Evolutionary conservation across 2,888 invertebrate species (phyloP).

Genomic region (Icerya purchasi): DNA sequence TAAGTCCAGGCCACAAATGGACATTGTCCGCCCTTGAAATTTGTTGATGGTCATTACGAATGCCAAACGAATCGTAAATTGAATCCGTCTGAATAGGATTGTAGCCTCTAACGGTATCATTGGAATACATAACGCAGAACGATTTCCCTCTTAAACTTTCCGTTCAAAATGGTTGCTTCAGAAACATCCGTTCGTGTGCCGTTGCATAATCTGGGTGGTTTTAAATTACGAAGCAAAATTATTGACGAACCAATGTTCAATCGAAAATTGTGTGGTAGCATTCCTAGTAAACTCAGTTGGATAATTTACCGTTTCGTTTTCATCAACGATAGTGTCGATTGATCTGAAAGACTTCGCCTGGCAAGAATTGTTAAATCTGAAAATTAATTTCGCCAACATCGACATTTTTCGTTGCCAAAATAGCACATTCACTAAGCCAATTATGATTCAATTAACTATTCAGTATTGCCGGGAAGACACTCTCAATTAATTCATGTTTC

Average conservation of each 20-base stretch:
- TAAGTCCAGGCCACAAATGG: background rate
- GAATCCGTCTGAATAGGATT: background rate
- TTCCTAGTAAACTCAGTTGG: background rate
- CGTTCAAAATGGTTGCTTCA: background rate
- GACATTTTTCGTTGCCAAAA: background rate
- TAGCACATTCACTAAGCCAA: background rate
- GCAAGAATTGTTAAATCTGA: background rate
- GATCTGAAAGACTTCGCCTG: background rate
- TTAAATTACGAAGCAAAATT: background rate
- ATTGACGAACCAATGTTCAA: background rate
- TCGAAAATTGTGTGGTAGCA: background rate
- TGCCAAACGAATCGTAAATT: background rate
- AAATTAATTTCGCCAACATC: background rate
- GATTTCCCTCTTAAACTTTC: background rate
- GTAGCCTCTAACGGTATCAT: background rate
- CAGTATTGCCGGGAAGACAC: too few species aligned
- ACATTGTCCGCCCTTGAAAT: background rate
- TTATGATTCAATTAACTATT: background rate
- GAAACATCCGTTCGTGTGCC: background rate
- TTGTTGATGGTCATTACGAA: background rate
- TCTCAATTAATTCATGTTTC: too few species aligned
- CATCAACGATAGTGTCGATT: background rate
- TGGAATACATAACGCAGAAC: background rate
- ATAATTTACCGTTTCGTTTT: too few species aligned
- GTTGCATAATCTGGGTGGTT: background rate